Evolutionary conservation across 2,797 vertebrate species (phyloP).

Genomic region (Apogon hyalosoma): DNA sequence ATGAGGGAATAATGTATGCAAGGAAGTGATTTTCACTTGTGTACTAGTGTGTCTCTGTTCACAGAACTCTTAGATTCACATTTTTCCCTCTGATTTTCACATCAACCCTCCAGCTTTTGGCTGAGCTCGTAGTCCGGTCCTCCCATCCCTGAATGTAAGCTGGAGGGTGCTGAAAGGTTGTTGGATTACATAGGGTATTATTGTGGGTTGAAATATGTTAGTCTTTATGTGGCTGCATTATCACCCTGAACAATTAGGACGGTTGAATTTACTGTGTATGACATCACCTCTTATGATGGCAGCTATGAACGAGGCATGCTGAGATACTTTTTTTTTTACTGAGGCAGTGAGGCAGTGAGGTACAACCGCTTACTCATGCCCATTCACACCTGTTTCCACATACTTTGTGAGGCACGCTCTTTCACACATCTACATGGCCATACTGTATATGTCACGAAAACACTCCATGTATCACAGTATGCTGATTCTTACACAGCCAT

Average conservation of each 20-base stretch:
- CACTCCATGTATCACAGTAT: slow-evolving; percentile 20
- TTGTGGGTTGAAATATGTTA: slow-evolving; percentile 60
- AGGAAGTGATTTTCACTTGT: slow-evolving; percentile 33
- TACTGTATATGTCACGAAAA: slow-evolving; percentile 17
- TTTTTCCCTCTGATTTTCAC: slow-evolving; percentile 48
- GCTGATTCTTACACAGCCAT: slow-evolving; percentile 27
- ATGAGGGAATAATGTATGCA: slow-evolving; percentile 45
- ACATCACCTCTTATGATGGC: slow-evolving; percentile 54
- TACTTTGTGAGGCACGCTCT: too few species aligned
- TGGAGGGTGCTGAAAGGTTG: slow-evolving; percentile 40
- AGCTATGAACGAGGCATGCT: slow-evolving; percentile 32
- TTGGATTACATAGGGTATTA: slow-evolving; percentile 34
- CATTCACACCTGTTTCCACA: slow-evolving; percentile 8
- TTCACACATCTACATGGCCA: slow-evolving; percentile 9
- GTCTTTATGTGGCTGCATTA: slow-evolving; percentile 69
- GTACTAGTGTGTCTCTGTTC: slow-evolving; percentile 24
- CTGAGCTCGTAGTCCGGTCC: slow-evolving; percentile 9
- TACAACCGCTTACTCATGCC: slow-evolving; percentile 15
- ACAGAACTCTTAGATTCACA: slow-evolving; percentile 25
- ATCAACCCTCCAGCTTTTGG: slow-evolving; percentile 55
- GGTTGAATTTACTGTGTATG: slow-evolving; percentile 58
- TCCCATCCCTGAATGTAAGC: slow-evolving; percentile 60
- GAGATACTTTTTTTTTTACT: slow-evolving; percentile 13
- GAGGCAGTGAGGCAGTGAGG: slow-evolving; percentile 29
- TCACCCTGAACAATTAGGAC: slow-evolving; percentile 70